Base-by-base conservation (phyloP, 2,888 invertebrate genomes). In the Formica aserva region DNA sequence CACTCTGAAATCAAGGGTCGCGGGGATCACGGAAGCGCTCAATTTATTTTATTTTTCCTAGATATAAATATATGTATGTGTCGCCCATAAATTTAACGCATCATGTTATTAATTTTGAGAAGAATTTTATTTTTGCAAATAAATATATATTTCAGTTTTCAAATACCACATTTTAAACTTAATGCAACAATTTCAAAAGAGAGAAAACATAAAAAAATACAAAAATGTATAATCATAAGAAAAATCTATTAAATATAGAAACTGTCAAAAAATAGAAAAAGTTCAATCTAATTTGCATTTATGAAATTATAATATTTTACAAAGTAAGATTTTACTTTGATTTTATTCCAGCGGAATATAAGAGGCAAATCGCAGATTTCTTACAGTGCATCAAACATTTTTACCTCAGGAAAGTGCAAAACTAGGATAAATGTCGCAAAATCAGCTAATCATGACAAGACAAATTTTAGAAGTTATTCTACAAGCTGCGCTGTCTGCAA, bases 1-100 rank as follows among this genome's bases (percentile, higher is more conserved):
- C 87, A 85, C 83, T 87, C 83, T 86, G 84, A 85, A 88, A 85
- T 85, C 86, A 85, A 87, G 83, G 32, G 48, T 69, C 66, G 74
- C 22, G 52, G 66, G 48, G 78, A 55, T 82, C 85, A 80, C 15
- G 83, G 45, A 78, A 45, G 83, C 72, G 48, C 85, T 88, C 76
- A 78, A 82, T 85, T 87, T 85, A 82, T 85, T 87, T 87, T 69
- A 81, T 86, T 86, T 76, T 45, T 65, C 67, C 57, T 48, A 32
- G 29, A 76, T 81, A 82, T 65, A 86, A 32, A 32, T 69, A 80
- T 6, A 52, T 81, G 75, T 65, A 86, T 71, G 72, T 67, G 63
- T 80, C 69, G 75, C 29, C 2, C 45, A 26, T 62, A 78, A 78
- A 78, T 69, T 78, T 45, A 41, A 35, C 26, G 45, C 69, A 60